These are phyloP conservation scores for Aythya baeri DNA, from an alignment of 2,113 vertebrate species.

Conservation along the genomic window DNA sequence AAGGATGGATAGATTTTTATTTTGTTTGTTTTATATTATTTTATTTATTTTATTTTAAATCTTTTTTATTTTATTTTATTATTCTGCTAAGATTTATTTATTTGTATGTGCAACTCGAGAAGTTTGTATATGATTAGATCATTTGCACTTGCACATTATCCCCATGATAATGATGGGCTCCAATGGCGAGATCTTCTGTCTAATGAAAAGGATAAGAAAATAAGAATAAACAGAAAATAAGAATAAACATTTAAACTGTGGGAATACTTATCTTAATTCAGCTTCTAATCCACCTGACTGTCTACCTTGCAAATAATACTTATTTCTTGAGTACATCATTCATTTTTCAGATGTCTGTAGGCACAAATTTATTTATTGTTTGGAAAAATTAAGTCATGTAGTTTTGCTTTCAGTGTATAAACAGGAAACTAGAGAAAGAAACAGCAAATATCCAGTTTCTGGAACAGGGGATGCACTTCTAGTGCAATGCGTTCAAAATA, in stretches of 20 bases:
- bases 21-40: no score
- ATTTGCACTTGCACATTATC: neutral
- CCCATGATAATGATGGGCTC: neutral
- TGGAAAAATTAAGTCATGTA: neutral
- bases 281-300: neutral
- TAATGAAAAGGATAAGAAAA: neutral
- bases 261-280: no score
- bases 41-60: neutral
- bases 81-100: neutral
- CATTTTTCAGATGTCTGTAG: neutral
- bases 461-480: neutral
- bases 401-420: neutral
- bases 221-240: neutral
- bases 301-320: neutral
- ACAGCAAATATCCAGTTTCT: neutral
- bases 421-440: neutral
- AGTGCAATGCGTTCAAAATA: neutral
- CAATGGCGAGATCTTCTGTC: neutral
- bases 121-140: neutral
- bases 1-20: neutral
- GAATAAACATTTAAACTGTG: neutral
- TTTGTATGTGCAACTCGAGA: neutral
- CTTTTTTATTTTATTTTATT: no score
- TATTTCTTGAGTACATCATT: neutral
- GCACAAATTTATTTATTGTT: neutral